Base-by-base conservation (phyloP, 1,140 invertebrate species). In the Drosophila burlai region DNA sequence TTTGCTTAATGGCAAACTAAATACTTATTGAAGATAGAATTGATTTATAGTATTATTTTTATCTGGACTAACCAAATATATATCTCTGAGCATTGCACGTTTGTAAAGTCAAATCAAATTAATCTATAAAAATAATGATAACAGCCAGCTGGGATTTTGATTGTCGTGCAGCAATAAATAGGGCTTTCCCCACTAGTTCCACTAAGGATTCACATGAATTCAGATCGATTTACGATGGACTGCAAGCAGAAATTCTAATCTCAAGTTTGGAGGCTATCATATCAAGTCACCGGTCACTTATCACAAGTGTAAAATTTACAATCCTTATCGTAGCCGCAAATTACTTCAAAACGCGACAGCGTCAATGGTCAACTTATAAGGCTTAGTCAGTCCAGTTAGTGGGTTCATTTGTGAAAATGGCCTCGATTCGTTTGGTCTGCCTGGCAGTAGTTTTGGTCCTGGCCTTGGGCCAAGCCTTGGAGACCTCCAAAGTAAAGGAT, bases 391-490 rank as follows among this genome's bases (percentile, higher is more conserved):
- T 29, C 10, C 76, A 58, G 18, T 47, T 47, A 36, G 6, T 13
- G 11, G 36, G 31, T 60, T 85, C 79, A 90, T 72, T 90, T 60
- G 34, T 50, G 46, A 72, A 65, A 68, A 90, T 90, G 85, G 34
- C 76, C 16, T 43, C 77, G 9, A 24, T 74, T 16, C 67, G 76
- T 62, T 77, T 85, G 86, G 78, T 85, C 50, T 72, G 73, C 9
- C 50, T 89, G 36, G 36, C 47, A 21, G 58, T 85, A 3, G 43
- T 81, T 16, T 45, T 66, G 45, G 31, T 77, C 29, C 52, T 74
- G 10, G 66, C 52, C 13, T 54, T 74, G 6, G 61, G 66, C 8
- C 45, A 73, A 31, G 58, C 57, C 31, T 31, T 59, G 24, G 57
- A 79, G 13, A 34, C 21, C 21, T 31, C 74, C 18, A 81, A 72